A percentile compares a stretch with the other conserved stretches of the same genome.
Evolutionary conservation across 2,113 vertebrate species (phyloP).

Genomic region (Uria aalge): DNA sequence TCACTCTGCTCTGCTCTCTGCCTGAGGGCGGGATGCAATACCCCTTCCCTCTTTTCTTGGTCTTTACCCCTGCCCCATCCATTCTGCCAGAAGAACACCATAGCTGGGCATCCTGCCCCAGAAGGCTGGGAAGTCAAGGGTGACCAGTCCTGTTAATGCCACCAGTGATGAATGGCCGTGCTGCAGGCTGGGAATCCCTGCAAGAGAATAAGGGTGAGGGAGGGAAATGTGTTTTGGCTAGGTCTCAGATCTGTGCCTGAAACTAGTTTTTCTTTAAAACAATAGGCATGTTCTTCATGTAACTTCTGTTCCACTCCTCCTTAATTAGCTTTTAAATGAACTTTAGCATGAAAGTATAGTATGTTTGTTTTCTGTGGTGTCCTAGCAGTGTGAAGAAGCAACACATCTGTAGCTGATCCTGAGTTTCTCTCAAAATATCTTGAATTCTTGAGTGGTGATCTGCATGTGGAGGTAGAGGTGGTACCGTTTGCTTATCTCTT

Average conservation of each 20-base stretch:
- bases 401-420: background rate
- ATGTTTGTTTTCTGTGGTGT: background rate
- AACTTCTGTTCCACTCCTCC: background rate
- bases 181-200: background rate
- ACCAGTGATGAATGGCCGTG: background rate
- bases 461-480: background rate
- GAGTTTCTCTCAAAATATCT: background rate
- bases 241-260: background rate
- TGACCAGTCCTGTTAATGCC: background rate
- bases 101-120: background rate
- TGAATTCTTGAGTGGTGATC: background rate
- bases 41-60: background rate
- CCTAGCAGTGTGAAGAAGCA: background rate
- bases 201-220: background rate
- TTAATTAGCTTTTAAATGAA: background rate
- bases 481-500: background rate
- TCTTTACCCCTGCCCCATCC: background rate
- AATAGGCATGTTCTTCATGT: background rate
- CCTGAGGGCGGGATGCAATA: background rate
- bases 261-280: background rate
- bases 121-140: background rate
- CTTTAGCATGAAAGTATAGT: background rate
- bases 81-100: background rate
- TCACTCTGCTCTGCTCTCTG: background rate
- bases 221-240: background rate